Conservation (phyloP, 2,797 vertebrate genomes). For the Epinephelus malabaricus region DNA sequence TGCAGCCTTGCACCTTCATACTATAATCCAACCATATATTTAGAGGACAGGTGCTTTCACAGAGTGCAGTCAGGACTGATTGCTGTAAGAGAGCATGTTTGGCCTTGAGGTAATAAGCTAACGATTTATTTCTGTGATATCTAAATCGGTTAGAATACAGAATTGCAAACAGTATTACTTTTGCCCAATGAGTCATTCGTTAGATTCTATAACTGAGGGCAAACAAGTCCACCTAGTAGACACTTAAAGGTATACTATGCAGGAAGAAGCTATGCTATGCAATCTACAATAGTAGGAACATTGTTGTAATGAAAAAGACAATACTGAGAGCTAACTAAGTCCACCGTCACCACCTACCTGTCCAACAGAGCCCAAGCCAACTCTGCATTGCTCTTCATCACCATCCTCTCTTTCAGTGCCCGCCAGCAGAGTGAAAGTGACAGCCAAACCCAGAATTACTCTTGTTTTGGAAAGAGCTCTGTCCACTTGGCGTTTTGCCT, state of each 20-base stretch:
- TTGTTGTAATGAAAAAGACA: no score
- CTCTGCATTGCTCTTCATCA: no score
- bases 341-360: no score
- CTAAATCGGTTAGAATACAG: not conserved
- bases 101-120: not conserved
- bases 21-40: not conserved
- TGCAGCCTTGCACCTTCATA: not conserved
- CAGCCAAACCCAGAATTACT: no score
- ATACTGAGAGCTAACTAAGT: no score
- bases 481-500: no score
- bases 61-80: not conserved
- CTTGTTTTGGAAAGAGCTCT: no score
- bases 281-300: no score
- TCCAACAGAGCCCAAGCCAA: no score
- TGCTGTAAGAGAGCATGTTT: not conserved
- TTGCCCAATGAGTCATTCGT: conserved; percentile 17
- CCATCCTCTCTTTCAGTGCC: no score
- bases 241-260: not conserved
- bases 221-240: conserved; percentile 15
- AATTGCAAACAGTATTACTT: not conserved
- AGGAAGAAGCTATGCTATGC: no score
- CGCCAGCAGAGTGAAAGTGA: no score
- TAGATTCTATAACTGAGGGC: not conserved
- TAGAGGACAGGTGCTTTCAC: not conserved
- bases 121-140: conserved; percentile 1